Percentiles rank a stretch among this genome's conserved stretches.
Evolutionary conservation across 2,113 vertebrate genomes (phyloP).

Genomic region (Tetrax tetrax): DNA sequence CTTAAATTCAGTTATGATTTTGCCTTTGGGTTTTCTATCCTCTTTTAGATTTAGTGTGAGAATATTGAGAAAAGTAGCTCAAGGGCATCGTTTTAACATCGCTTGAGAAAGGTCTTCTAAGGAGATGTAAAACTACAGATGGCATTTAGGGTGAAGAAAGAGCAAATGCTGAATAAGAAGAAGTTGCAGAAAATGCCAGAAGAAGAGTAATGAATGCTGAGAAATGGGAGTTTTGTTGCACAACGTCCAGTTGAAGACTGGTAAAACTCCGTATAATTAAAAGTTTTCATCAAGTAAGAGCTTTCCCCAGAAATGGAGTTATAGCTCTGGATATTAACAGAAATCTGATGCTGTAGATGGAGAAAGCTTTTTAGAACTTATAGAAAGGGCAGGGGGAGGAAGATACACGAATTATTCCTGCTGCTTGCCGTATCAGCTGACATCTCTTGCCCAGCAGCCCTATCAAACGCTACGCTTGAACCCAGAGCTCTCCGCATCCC

Average conservation of each 20-base stretch:
- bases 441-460: not conserved
- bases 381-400: not conserved
- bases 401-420: not conserved
- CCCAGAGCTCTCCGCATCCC: not conserved
- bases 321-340: not conserved
- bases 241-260: not conserved
- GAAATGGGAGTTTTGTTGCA: not conserved
- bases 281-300: accelerated
- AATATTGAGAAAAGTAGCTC: not conserved
- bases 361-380: not conserved
- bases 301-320: not conserved
- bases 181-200: not conserved
- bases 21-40: not conserved
- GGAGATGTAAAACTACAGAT: not conserved
- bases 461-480: not conserved
- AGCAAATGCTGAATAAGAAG: not conserved
- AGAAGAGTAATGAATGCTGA: not conserved
- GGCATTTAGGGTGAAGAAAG: not conserved
- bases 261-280: not conserved
- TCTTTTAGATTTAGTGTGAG: not conserved
- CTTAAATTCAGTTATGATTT: not conserved
- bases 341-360: not conserved
- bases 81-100: not conserved
- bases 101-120: not conserved
- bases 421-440: not conserved